These are phyloP conservation scores for Acanthopleura granulata DNA, from an alignment of 2,888 invertebrate genomes.

Conservation along the genomic window DNA sequence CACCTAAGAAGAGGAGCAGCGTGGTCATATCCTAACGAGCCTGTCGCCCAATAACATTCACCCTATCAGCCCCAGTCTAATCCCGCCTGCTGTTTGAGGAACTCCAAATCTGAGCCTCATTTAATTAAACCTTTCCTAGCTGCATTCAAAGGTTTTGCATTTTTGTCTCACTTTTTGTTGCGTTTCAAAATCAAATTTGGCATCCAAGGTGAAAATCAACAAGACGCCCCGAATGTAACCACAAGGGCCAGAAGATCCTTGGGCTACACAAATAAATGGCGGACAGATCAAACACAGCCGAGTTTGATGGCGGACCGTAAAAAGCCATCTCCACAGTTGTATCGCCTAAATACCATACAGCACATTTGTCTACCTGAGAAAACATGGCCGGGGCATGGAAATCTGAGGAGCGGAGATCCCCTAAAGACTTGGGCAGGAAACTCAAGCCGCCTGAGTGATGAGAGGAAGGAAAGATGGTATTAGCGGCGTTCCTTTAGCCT, in stretches of 20 bases:
- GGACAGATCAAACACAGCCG: slow-evolving; percentile 2
- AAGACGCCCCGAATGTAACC: slow-evolving; percentile 7
- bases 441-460: not conserved
- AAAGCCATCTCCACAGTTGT: not conserved
- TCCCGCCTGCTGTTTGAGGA: no score
- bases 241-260: slow-evolving; percentile 15
- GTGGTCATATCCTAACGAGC: no score
- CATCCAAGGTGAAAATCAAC: slow-evolving; percentile 12
- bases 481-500: slow-evolving; percentile 16
- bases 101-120: not conserved
- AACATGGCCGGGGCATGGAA: not conserved
- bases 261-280: slow-evolving; percentile 3
- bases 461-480: slow-evolving; percentile 14
- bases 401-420: slow-evolving; percentile 9
- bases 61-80: no score
- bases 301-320: not conserved
- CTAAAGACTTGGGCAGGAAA: slow-evolving; percentile 15
- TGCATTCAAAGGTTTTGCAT: not conserved
- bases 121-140: slow-evolving; percentile 14
- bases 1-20: no score
- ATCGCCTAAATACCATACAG: not conserved
- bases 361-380: not conserved
- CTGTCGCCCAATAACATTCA: no score
- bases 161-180: not conserved
- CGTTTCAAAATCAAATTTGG: slow-evolving; percentile 16